Conservation (phyloP, 2,888 invertebrate species). For the Pinctada fucata region DNA sequence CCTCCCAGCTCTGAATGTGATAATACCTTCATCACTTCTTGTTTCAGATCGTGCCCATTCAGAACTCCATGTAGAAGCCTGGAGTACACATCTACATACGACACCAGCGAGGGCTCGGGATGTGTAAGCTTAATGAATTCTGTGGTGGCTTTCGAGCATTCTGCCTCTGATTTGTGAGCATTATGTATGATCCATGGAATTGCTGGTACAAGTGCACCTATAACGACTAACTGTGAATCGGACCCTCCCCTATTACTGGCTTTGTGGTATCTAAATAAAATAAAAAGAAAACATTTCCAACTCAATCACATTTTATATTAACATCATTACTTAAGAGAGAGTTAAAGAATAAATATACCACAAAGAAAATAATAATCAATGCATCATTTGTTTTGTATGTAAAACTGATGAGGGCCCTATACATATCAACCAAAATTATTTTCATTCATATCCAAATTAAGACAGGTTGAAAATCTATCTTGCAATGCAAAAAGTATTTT, state of each 20-base stretch:
- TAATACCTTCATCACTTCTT: constrained; percentile 54
- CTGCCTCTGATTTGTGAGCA: constrained; percentile 62
- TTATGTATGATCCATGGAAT: constrained; percentile 70
- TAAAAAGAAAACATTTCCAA: too few relatives aligned
- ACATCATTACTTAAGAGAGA: too few relatives aligned
- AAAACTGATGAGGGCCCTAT: too few relatives aligned
- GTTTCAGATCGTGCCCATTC: constrained; percentile 61
- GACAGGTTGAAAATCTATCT: too few relatives aligned
- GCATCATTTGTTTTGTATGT: too few relatives aligned
- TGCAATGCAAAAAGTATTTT: too few relatives aligned
- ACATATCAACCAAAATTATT: too few relatives aligned
- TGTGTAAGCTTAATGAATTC: constrained; percentile 69
- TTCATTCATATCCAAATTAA: too few relatives aligned
- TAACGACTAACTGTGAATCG: constrained; percentile 65
- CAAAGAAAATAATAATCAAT: too few relatives aligned
- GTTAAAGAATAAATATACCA: too few relatives aligned
- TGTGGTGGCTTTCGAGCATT: constrained; percentile 61
- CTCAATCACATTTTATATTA: too few relatives aligned
- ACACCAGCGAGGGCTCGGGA: constrained; percentile 60
- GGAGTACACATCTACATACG: constrained; percentile 65
- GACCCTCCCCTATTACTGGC: constrained; percentile 42
- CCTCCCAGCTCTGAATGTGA: constrained; percentile 62
- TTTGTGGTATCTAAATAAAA: constrained; percentile 47
- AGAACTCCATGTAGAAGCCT: constrained; percentile 65
- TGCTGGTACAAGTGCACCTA: constrained; percentile 63